phyloP scores from a whole-genome alignment of 2,888 invertebrate species.

The Eugnorisma glareosa region DNA sequence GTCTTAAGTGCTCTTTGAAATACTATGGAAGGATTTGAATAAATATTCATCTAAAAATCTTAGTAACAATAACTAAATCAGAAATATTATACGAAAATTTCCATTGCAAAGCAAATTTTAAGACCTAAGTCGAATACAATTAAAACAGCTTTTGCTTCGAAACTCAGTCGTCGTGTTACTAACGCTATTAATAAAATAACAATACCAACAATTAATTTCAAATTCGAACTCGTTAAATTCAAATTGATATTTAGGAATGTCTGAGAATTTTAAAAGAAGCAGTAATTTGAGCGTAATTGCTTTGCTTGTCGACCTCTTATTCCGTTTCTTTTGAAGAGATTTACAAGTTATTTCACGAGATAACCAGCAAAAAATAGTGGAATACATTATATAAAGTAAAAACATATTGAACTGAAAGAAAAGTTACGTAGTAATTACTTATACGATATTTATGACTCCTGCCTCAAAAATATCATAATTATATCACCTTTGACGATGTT shows the following conservation, averaged over 20 bases:
- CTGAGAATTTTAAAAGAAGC: background rate
- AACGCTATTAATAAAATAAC: constrained; percentile 30
- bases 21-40: constrained; percentile 21
- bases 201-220: constrained; percentile 29
- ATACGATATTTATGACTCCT: too few species aligned
- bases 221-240: constrained; percentile 9
- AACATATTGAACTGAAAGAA: background rate
- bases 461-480: too few species aligned
- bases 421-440: background rate
- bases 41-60: constrained; percentile 23
- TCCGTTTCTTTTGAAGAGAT: background rate
- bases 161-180: constrained; percentile 24
- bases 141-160: constrained; percentile 31
- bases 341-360: background rate
- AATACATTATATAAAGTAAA: background rate
- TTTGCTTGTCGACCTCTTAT: background rate
- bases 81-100: constrained; percentile 32
- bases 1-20: background rate
- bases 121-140: constrained; percentile 20
- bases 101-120: constrained; percentile 23
- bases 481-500: background rate
- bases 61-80: constrained; percentile 3
- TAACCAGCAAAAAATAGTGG: background rate
- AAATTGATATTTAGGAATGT: constrained; percentile 19
- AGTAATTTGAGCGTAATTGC: constrained; percentile 11